phyloP scores from a whole-genome alignment of 2,888 invertebrate species.

The Hirtodrosophila cameraria region DNA sequence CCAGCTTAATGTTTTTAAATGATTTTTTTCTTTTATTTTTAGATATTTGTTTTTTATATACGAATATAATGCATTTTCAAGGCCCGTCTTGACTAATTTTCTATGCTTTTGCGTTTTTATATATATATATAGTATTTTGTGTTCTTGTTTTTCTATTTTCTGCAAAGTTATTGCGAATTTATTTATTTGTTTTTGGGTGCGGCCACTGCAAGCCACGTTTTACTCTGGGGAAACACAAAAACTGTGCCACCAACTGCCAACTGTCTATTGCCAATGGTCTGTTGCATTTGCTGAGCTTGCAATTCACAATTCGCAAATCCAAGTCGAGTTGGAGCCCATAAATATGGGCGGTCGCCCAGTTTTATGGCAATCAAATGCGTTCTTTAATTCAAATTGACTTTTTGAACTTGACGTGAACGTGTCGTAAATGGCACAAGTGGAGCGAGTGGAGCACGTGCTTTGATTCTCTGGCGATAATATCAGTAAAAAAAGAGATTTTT shows the following conservation, averaged over 20 bases:
- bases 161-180: slow-evolving; percentile 65
- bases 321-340: slow-evolving; percentile 43
- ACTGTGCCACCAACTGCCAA: slow-evolving; percentile 21
- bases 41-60: neutral
- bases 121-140: slow-evolving; percentile 17
- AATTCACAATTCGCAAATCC: slow-evolving; percentile 34
- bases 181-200: slow-evolving; percentile 68
- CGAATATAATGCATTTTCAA: slow-evolving; percentile 50
- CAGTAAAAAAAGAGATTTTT: slow-evolving; percentile 5
- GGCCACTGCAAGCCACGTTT: slow-evolving; percentile 58
- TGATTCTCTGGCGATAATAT: slow-evolving; percentile 13
- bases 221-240: slow-evolving; percentile 31
- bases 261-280: slow-evolving; percentile 1
- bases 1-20: slow-evolving; percentile 27
- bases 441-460: slow-evolving; percentile 47
- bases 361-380: slow-evolving; percentile 76
- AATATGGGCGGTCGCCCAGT: slow-evolving; percentile 50
- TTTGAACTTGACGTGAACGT: slow-evolving; percentile 74
- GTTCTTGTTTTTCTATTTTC: slow-evolving; percentile 18
- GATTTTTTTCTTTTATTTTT: slow-evolving; percentile 21
- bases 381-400: slow-evolving; percentile 79
- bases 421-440: slow-evolving; percentile 33
- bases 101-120: slow-evolving; percentile 14
- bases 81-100: slow-evolving; percentile 65
- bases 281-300: slow-evolving; percentile 56